These are phyloP conservation scores for Nebria brevicollis DNA, from an alignment of 2,888 invertebrate species.

Conservation along the genomic window DNA sequence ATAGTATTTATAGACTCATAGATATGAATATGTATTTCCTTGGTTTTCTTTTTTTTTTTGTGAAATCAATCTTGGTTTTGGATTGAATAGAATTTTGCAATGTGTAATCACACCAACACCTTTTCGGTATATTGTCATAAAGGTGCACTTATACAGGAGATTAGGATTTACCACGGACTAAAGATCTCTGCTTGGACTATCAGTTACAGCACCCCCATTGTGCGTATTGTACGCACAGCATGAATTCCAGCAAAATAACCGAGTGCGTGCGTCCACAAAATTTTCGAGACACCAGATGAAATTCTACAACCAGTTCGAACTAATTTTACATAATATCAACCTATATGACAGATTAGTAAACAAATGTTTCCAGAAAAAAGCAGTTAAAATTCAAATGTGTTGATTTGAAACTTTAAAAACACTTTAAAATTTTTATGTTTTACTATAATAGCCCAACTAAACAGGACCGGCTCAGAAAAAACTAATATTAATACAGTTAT, in stretches of 20 bases:
- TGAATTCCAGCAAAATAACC: neutral
- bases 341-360: neutral
- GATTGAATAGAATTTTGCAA: neutral
- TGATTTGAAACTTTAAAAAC: neutral
- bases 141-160: neutral
- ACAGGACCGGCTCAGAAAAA: too few species aligned
- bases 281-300: neutral
- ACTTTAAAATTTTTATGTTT: too few species aligned
- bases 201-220: neutral
- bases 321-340: neutral
- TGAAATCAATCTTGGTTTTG: neutral
- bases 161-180: neutral
- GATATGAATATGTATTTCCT: neutral
- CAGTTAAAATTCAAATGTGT: neutral
- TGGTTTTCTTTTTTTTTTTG: neutral
- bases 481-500: too few species aligned
- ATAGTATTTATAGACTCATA: too few species aligned
- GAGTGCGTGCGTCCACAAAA: neutral
- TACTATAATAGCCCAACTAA: too few species aligned
- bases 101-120: neutral
- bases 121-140: neutral
- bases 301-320: neutral
- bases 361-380: neutral
- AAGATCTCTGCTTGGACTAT: too few species aligned
- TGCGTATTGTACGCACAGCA: neutral